A percentile compares a stretch with the other conserved stretches of the same genome.
Evolutionary conservation across 2,888 invertebrate species (phyloP).

Genomic region (Abrostola triplasia): DNA sequence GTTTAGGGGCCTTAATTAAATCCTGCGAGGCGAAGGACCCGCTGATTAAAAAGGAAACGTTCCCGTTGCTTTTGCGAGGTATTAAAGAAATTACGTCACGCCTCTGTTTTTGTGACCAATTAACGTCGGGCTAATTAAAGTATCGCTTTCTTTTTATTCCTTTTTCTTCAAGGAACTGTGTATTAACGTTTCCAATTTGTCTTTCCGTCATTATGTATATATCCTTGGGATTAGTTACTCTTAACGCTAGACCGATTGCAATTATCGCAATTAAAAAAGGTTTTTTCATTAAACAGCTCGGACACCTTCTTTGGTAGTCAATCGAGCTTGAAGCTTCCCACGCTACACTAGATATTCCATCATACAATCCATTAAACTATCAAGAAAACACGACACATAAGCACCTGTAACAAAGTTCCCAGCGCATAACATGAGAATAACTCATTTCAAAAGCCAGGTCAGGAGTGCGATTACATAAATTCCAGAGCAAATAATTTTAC

Average conservation of each 20-base stretch:
- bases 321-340: too few species aligned
- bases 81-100: conserved; percentile 70
- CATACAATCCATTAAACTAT: conserved; percentile 11
- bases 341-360: too few species aligned
- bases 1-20: conserved; percentile 81
- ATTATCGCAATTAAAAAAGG: too few species aligned
- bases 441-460: conserved; percentile 41
- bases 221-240: conserved; percentile 26
- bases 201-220: conserved; percentile 18
- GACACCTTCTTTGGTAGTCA: too few species aligned
- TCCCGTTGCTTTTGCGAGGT: conserved; percentile 55
- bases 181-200: conserved; percentile 36
- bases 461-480: conserved; percentile 61
- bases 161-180: conserved; percentile 26
- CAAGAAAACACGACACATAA: background rate
- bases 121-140: conserved; percentile 59
- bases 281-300: too few species aligned
- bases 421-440: conserved; percentile 34
- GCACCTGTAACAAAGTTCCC: conserved; percentile 18
- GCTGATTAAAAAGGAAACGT: conserved; percentile 73
- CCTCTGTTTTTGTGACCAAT: conserved; percentile 61
- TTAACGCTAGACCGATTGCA: background rate
- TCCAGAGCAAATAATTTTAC: conserved; percentile 59
- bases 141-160: conserved; percentile 56
- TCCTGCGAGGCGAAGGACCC: conserved; percentile 65